Base-by-base conservation (phyloP, 2,113 vertebrate genomes). In the Tyto alba region DNA sequence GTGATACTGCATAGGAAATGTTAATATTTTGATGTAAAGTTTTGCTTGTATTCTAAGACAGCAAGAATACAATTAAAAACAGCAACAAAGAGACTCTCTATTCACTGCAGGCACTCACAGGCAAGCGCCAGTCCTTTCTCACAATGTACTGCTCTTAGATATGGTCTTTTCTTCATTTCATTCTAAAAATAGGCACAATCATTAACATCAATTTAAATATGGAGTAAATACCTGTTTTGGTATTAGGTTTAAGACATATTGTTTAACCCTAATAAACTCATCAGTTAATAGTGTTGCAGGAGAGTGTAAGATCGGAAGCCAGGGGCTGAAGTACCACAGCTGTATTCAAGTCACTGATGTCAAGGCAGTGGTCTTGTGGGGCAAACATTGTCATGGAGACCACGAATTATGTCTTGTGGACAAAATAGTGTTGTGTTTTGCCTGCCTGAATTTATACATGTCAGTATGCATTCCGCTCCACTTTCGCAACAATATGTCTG, bases 371-470 rank as follows among this genome's bases (percentile, higher is more conserved):
- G 1, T 30, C 64, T 20, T 13, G 34, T 55, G 68, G 29, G 64
- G 10, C 60, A 32, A 27, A n/a, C 32, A 41, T 23, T 87, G 60
- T 21, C 47, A 26, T 3, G 17, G 56, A 67, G 47, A 25, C n/a
- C 43, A 8, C 1, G 0, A 5, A 11, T 12, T 12, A 16, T 5
- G 16, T 36, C 69, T 11, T 10, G 9, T 63, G 55, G 23, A 4
- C 7, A 43, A 47, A 43, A 26, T 0, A 30, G 8, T 10, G 48
- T 23, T 55, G 55, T 27, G 21, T 5, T 71, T 48, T 60, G 50
- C 17, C 68, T 94, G 64, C 43, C 43, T 48, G 66, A 21, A 30
- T 64, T 41, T 56, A 7, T 16, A 27, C 3, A 0, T 8, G 10
- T 56, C 53, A 64, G 19, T 6, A 40, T 43, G 56, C 6, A 7